Evolutionary conservation across 1,140 invertebrate species (phyloP), one percentile per base, ranked within the genome.

Genomic region (Tenebrio molitor): DNA sequence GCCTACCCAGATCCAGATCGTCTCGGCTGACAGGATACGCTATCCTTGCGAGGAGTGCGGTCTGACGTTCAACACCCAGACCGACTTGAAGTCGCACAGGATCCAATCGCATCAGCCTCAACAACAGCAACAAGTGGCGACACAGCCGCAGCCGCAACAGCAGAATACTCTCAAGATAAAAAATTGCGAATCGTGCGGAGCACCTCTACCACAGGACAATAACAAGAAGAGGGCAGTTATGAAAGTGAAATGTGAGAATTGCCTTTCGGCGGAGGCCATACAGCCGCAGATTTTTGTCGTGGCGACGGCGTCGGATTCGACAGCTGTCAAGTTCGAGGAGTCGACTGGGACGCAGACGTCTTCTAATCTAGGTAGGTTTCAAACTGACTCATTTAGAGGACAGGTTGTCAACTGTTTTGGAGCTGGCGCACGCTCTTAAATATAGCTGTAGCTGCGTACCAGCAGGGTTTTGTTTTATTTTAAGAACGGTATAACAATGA

Each of bases 1-100:
- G 63, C 79, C 78, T 15, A 81, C 79, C 1, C 86, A 88, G 74
- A 87, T 87, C 75, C 86, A 86, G 82, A 87, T 88, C 16, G 89
- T 91, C 1, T 87, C 89, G 1, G 87, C 89, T 0, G 89, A 90
- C 74, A 84, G 86, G 0, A 87, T 88, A 72, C 84, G 87, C 1
- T 87, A 86, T 70, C 87, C 86, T 1, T 89, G 87, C 75, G 87
- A 88, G 72, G 82, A 87, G 70, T 89, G 87, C 72, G 87, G 87
- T 8, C 84, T 87, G 17, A 87, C 87, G 63, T 88, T 88, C 74
- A 84, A 83, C 46, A 81, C 87, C 46, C 86, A 87, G 16, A 84
- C 84, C 15, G 87, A 89, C 78, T 79, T 88, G 10, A 89, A 89
- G 67, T 77, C 80, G 8, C 82, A 83, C 63, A 81, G 81, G 65